Base-by-base conservation (phyloP, 2,113 vertebrate species). In the Phyllostomus discolor region DNA sequence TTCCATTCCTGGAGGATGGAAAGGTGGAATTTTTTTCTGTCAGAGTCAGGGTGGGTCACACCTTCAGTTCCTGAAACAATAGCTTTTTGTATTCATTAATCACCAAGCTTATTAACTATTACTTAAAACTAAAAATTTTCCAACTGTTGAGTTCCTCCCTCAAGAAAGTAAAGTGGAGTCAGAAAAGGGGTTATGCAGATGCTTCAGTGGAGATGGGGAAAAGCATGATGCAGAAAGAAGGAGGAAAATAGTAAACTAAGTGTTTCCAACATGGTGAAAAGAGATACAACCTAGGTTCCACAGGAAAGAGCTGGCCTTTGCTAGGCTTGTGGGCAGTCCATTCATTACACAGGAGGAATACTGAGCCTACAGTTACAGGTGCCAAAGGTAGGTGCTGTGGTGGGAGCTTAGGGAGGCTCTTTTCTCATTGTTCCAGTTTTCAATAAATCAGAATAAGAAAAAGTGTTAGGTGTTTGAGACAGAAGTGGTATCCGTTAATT, bases 391-490 rank as follows among this genome's bases (percentile, higher is more conserved):
- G 22, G 7, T 5, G 2, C 6, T 73, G 10, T 48, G 52, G n/a
- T 50, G 38, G 31, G 4, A 50, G 3, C 11, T 50, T 59, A 26
- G 28, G 15, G 5, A 59, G 12, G 12, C 11, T 80, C 4, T 48
- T 92, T 76, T 46, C 7, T 67, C 19, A 33, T 7, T 41, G 70
- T 66, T 81, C 78, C 20, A 52, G 91, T 85, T 85, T 94, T 95
- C 12, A 38, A 19, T 62, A 95, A 84, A 38, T 31, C 15, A 90
- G n/a, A 62, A 82, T 54, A n/a, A 64, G 22, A 76, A 41, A 41
- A 84, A 70, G 2, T 48, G 16, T 43, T 88, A 19, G 9, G 10
- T 66, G 10, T 91, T 75, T 95, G 59, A 48, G 28, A 90, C 57
- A 76, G 15, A 88, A 85, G 8, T 35, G 8, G 10, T 54, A 54